phyloP scores from a whole-genome alignment of 2,888 invertebrate genomes.

The Trissonchulus latispiculum region DNA sequence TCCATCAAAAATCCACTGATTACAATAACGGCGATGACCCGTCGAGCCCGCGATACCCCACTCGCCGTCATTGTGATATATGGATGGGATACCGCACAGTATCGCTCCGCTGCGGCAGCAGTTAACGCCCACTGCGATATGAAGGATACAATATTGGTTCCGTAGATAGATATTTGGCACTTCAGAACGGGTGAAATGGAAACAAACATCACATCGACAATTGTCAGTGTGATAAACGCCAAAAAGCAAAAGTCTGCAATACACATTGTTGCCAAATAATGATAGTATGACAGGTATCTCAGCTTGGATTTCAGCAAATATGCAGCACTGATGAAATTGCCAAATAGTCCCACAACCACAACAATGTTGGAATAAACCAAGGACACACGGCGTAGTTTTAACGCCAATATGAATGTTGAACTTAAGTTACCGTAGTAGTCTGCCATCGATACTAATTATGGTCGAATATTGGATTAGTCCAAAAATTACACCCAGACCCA shows the following conservation, averaged over 20 bases:
- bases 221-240: not conserved
- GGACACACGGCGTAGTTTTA: not conserved
- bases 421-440: too few species aligned
- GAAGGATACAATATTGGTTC: not conserved
- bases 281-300: not conserved
- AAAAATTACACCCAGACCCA: too few species aligned
- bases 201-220: not conserved
- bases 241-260: not conserved
- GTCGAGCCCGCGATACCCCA: not conserved
- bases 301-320: not conserved
- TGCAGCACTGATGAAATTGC: not conserved
- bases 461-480: too few species aligned
- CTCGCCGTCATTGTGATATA: not conserved
- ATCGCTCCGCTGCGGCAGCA: not conserved
- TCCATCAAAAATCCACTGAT: not conserved
- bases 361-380: not conserved
- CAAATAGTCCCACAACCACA: not conserved
- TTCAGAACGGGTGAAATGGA: not conserved
- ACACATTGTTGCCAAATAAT: not conserved
- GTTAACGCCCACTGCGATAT: not conserved
- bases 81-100: not conserved
- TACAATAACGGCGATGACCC: not conserved
- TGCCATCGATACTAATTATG: too few species aligned
- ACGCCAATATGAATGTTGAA: too few species aligned
- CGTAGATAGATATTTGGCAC: not conserved